These are phyloP conservation scores for Troilus luridus DNA, from an alignment of 2,888 invertebrate genomes.

Conservation along the genomic window DNA sequence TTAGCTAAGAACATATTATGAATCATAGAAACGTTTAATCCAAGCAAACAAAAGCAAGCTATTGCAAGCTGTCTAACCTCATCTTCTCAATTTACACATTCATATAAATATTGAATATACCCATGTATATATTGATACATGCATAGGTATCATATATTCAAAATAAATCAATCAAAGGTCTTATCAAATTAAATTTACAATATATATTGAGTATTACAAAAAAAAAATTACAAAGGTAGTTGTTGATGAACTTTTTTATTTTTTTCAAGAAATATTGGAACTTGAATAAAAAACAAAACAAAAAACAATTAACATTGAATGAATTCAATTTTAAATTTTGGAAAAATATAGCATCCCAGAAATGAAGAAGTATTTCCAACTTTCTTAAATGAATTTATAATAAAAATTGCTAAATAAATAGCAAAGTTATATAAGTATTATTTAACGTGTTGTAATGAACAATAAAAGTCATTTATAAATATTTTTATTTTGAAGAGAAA, in stretches of 20 bases:
- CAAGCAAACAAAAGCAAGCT: background rate
- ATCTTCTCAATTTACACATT: background rate
- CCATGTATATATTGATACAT: no score
- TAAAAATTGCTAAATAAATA: background rate
- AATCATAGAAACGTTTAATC: background rate
- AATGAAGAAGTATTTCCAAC: background rate
- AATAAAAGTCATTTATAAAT: no score
- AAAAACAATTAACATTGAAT: background rate
- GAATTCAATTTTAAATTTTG: background rate
- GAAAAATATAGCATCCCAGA: background rate
- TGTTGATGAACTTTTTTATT: background rate
- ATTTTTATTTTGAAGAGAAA: no score
- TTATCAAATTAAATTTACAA: background rate
- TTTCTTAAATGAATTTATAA: background rate
- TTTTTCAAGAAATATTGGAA: background rate
- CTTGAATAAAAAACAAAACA: background rate
- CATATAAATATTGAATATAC: background rate
- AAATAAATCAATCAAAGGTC: background rate
- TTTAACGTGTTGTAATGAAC: conserved; percentile 46
- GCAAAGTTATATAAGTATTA: background rate
- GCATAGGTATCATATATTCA: background rate
- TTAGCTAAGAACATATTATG: background rate
- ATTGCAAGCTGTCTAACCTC: background rate
- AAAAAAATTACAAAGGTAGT: background rate
- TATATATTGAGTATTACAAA: background rate